Base-by-base conservation (phyloP, 2,888 invertebrate species). In the Brachyopa scutellaris region DNA sequence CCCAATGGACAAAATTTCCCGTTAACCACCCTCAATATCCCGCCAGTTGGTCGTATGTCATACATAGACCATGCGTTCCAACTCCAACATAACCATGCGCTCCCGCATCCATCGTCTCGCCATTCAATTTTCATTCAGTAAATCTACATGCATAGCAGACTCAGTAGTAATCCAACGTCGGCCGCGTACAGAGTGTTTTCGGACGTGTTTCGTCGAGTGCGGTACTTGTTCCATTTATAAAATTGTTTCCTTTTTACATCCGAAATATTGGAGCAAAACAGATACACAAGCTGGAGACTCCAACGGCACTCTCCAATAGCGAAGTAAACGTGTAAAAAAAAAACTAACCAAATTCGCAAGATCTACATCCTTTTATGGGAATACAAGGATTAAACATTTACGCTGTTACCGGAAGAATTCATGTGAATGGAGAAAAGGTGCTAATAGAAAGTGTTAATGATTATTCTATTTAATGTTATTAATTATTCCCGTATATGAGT, bases 401-500 rank as follows among this genome's bases (percentile, higher is more conserved):
- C 73, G 47, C 74, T 69, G 80, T 70, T 36, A 40, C 80, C 57
- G 42, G 55, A 77, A 77, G 66, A 77, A 77, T 82, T 72, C 77
- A 76, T 82, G 82, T 77, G 82, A 82, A 82, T 82, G 82, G 82
- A 82, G 82, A 82, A 82, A 82, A 82, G 82, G 82, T 82, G 82
- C 76, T 70, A 47, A 76, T 62, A 66, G 40, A 55, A 21, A 11
- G 19, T 66, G 62, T 77, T 78, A 45, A 47, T 61, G 26, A 74
- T 55, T 23, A 55, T 69, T 17, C 2, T 6, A 26, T 26, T 26
- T 26, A 26, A 26, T 26, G 33, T 67, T 42, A 26, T 66, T 77
- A 62, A 59, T 80, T 49, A 69, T 80, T 19, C 23, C 31, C 36
- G 8, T 36, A 26, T 64, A 36, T 26, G 51, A 51, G 17, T 62